Base-by-base conservation (phyloP, 2,888 invertebrate species). In the Sinotaia quadrata region DNA sequence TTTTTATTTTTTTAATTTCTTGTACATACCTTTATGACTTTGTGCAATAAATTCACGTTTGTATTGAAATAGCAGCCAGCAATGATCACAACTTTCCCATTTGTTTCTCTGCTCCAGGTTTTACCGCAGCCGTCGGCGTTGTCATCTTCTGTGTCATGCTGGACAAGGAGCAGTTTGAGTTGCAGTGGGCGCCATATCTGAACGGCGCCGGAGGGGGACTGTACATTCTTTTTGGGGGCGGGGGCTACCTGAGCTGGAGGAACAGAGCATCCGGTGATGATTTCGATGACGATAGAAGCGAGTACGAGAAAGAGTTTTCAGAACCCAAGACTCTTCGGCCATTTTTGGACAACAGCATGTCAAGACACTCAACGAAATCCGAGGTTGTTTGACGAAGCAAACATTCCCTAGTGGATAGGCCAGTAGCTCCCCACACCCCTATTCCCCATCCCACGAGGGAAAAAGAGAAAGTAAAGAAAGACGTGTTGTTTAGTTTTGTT, bases 231-330 rank as follows among this genome's bases (percentile, higher is more conserved):
- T 71, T 76, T 21, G 72, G 74, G 12, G 67, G 67, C 24, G 76
- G 74, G 7, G 76, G 76, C n/a, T 76, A 76, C 52, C 69, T 76
- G 12, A 69, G 74, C 56, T 76, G 76, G 76, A 51, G 76, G 47
- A 72, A 73, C 59, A 65, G 57, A 34, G 66, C 74, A 0, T 52
- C 65, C 4, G 72, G 71, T 27, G 74, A 76, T 37, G 61, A 68
- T 18, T 69, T 69, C n/a, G 72, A 72, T 27, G 69, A 72, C 49
- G n/a, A n/a, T n/a, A 24, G 60, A 18, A 67, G 70, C 41, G 56
- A 66, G 21, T 69, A 27, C 47, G 65, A 52, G 47, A 68, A 68
- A 44, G 70, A 70, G 54, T 47, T 70, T 66, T 60, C 66, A 5
- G 70, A 73, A 8, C 41, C 58, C 51, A 60, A 68, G 24, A 68